Evolutionary conservation across 2,113 vertebrate genomes (phyloP), one percentile per base, ranked within the genome.

Genomic region (Sylvietta virens): DNA sequence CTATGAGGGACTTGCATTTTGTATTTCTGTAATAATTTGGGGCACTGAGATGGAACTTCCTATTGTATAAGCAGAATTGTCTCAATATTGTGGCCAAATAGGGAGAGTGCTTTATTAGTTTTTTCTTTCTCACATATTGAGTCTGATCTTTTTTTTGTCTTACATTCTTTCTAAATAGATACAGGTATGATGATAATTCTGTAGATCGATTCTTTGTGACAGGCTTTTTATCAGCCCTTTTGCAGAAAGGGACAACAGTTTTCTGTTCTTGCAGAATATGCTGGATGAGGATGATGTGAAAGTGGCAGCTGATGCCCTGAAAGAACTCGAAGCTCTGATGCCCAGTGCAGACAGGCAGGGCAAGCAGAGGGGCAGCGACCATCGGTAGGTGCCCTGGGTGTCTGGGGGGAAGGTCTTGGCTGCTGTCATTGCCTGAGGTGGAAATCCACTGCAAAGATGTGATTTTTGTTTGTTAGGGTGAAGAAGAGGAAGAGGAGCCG

Each of bases 221-320:
- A 24, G 56, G 8, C 27, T 45, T 42, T 22, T 44, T 28, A 8
- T 69, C 50, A 74, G 70, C 16, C 5, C 48, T 40, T 37, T 81
- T 31, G 61, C 19, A 11, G 62, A 57, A 44, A 64, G 76, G 9
- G 7, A 26, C 31, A 65, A 2, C 4, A n/a, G 2, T 62, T 76
- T 24, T 90, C 31, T 93, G 47, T 57, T 33, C 72, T 76, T 92
- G 31, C 73, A 99, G 99, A 98, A 74, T 24, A 97, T 99, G 90
- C 90, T 99, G 84, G 99, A 99, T 82, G 99, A 99, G 56, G 99
- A 99, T 76, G 99, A 99, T n/a, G 98, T 99, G 64, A 99, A 99
- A 67, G 98, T 99, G 2, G 99, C 99, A 28, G 99, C 98, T 53
- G 98, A 99, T 94, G 99, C 99, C 26, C 98, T 99, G 90, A 99